phyloP scores from a whole-genome alignment of 2,888 invertebrate species.

The Nasonovia ribisnigri region DNA sequence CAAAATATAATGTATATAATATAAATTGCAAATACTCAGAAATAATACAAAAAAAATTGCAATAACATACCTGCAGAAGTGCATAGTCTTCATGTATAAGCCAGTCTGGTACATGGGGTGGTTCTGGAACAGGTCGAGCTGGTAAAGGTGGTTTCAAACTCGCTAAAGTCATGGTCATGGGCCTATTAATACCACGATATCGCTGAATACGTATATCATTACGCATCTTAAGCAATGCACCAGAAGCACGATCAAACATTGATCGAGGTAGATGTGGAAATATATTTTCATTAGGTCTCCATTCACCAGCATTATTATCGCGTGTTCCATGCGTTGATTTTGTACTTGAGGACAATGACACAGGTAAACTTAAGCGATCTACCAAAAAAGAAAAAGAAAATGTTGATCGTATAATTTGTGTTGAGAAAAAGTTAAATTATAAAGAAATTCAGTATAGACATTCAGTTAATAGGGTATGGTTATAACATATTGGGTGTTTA shows the following conservation, averaged over 20 bases:
- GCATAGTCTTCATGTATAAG: constrained; percentile 91
- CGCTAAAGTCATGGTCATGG: constrained; percentile 67
- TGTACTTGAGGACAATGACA: constrained; percentile 39
- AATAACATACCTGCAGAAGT: constrained; percentile 80
- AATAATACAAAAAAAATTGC: constrained; percentile 70
- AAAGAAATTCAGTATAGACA: background rate
- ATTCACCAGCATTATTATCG: constrained; percentile 58
- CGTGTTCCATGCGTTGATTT: constrained; percentile 39
- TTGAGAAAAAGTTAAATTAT: background rate
- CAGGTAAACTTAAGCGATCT: constrained; percentile 55
- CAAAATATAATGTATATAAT: background rate
- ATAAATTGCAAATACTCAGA: background rate
- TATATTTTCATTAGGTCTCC: constrained; percentile 48
- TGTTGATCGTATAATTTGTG: background rate
- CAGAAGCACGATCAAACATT: constrained; percentile 83
- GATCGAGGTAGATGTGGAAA: constrained; percentile 77
- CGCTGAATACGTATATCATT: constrained; percentile 84
- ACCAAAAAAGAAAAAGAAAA: background rate
- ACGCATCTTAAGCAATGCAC: constrained; percentile 81
- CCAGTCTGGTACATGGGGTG: constrained; percentile 86
- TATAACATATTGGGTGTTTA: background rate
- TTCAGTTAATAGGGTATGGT: background rate
- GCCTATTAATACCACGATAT: constrained; percentile 75
- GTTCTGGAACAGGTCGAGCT: constrained; percentile 74
- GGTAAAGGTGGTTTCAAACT: constrained; percentile 69